Conservation (phyloP, 2,888 invertebrate species). For the Pandemis cinnamomeana region DNA sequence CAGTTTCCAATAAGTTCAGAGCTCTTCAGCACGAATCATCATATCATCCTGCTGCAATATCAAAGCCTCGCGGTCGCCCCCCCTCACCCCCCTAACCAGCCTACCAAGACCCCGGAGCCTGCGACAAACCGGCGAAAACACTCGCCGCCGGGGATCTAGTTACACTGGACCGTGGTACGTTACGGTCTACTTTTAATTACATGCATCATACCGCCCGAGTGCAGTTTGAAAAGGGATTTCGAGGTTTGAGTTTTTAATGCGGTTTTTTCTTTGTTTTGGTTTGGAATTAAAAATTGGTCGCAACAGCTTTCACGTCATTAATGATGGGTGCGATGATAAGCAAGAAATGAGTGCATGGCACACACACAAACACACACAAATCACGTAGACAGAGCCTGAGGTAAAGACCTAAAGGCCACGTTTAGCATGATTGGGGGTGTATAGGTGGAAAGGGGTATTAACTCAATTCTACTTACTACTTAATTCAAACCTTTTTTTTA, state of each 20-base stretch:
- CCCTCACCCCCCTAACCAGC: conserved; percentile 35
- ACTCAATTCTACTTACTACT: no score
- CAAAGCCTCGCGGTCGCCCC: conserved; percentile 66
- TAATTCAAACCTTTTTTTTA: no score
- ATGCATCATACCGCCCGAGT: conserved; percentile 71
- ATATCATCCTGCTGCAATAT: conserved; percentile 62
- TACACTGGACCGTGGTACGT: conserved; percentile 50
- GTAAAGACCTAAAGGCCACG: no score
- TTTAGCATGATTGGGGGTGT: no score
- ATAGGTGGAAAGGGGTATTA: no score
- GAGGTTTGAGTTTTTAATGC: conserved; percentile 58
- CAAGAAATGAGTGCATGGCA: no score
- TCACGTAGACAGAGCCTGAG: no score
- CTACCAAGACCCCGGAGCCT: not conserved
- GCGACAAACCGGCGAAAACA: conserved; percentile 34
- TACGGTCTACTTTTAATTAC: conserved; percentile 77
- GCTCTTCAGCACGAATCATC: conserved; percentile 51
- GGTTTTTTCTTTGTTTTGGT: conserved; percentile 48
- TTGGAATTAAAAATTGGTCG: conserved; percentile 45
- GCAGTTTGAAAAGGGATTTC: conserved; percentile 74
- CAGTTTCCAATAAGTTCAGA: conserved; percentile 39
- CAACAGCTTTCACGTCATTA: not conserved
- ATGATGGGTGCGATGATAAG: not conserved
- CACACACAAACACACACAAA: no score
- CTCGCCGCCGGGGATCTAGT: conserved; percentile 46